Conservation (phyloP, 2,797 vertebrate genomes). For the Apodemus agrarius region DNA sequence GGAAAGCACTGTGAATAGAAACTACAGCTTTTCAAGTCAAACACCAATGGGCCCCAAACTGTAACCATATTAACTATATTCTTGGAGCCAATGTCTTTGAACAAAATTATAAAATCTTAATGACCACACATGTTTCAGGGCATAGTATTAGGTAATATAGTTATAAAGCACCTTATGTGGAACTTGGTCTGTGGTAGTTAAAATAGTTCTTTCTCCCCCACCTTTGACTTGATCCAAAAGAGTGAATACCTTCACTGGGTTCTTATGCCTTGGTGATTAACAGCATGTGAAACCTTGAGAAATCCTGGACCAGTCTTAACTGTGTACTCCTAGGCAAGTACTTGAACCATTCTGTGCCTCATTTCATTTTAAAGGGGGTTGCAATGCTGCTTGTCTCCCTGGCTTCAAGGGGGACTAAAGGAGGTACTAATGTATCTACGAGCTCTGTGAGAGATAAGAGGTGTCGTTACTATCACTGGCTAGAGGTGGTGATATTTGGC, state of each 20-base stretch:
- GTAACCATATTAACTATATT: neutral
- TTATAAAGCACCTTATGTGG: neutral
- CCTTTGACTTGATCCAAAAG: constrained; percentile 34
- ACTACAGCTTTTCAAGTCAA: constrained; percentile 8
- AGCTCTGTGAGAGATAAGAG: neutral
- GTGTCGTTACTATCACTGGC: neutral
- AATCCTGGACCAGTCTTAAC: neutral
- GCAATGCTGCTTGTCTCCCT: neutral
- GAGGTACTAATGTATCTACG: neutral
- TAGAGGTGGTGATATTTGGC: neutral
- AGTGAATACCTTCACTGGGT: neutral
- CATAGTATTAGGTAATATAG: neutral
- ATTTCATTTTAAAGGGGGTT: constrained; percentile 48
- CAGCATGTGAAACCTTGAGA: neutral
- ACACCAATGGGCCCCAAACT: neutral
- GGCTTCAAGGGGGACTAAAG: constrained; percentile 13
- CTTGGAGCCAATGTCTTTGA: neutral
- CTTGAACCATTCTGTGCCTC: neutral
- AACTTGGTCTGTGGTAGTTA: neutral
- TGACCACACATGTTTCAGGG: neutral
- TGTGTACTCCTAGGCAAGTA: neutral
- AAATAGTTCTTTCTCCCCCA: neutral
- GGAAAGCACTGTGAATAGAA: neutral
- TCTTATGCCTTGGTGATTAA: neutral
- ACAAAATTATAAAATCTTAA: constrained; percentile 31